These are phyloP conservation scores for Siphlonurus alternatus DNA, from an alignment of 2,888 invertebrate genomes.

Conservation along the genomic window DNA sequence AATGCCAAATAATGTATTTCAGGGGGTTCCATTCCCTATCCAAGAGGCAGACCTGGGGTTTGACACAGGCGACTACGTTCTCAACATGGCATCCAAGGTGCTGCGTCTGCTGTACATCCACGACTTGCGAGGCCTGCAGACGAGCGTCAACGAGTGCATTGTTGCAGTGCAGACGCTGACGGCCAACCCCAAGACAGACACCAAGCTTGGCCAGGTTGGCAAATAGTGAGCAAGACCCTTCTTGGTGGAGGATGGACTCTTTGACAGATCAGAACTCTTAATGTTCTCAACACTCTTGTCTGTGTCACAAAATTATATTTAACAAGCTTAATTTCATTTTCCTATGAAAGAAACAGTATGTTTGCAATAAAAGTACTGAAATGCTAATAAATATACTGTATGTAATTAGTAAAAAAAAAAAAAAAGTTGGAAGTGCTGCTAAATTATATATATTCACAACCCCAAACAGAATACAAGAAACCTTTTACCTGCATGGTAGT, in stretches of 20 bases:
- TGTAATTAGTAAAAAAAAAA: too few species aligned
- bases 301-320: neutral
- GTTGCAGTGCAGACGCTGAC: conserved; percentile 85
- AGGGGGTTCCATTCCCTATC: conserved; percentile 53
- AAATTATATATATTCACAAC: too few species aligned
- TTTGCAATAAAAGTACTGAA: too few species aligned
- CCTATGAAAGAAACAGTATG: neutral
- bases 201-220: conserved; percentile 85
- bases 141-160: conserved; percentile 83
- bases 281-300: neutral
- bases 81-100: conserved; percentile 59
- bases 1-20: too few species aligned
- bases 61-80: conserved; percentile 41
- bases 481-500: too few species aligned
- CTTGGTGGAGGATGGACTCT: too few species aligned
- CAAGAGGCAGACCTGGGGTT: conserved; percentile 48
- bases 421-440: too few species aligned
- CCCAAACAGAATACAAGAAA: too few species aligned
- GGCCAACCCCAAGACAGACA: conserved; percentile 93
- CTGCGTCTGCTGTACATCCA: conserved; percentile 66
- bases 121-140: conserved; percentile 74
- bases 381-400: too few species aligned
- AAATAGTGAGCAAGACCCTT: conserved; percentile 24
- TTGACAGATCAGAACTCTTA: neutral
- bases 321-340: neutral